phyloP scores from a whole-genome alignment of 2,888 invertebrate species.

The Cryptocephalus primarius region DNA sequence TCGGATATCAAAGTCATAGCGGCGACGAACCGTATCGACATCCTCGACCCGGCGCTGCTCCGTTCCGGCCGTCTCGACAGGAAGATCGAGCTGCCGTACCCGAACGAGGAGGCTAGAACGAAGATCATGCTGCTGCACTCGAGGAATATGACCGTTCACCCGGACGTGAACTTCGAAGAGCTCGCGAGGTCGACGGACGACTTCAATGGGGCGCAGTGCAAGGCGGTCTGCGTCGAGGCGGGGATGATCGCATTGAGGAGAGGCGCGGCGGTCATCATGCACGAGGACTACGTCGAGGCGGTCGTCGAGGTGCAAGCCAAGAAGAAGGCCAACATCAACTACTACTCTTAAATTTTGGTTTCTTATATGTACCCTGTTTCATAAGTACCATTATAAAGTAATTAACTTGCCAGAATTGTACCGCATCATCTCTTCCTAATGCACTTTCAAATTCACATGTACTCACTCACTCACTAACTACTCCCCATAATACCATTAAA shows the following conservation, averaged over 20 bases:
- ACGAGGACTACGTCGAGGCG: slow-evolving; percentile 98
- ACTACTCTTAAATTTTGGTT: slow-evolving; percentile 45
- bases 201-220: slow-evolving; percentile 99
- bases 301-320: slow-evolving; percentile 99
- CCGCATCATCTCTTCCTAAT: no score
- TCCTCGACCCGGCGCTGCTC: slow-evolving; percentile 92
- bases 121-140: slow-evolving; percentile 98
- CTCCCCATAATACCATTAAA: no score
- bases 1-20: slow-evolving; percentile 57
- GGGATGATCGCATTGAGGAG: slow-evolving; percentile 85
- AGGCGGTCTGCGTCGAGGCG: slow-evolving; percentile 94
- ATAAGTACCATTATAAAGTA: no score
- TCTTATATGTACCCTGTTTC: no score
- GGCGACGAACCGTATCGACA: slow-evolving; percentile 74
- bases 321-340: slow-evolving; percentile 98
- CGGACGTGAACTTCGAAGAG: slow-evolving; percentile 86
- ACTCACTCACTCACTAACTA: no score
- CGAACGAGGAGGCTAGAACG: slow-evolving; percentile 96
- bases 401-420: no score
- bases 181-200: slow-evolving; percentile 95
- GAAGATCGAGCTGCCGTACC: slow-evolving; percentile 98
- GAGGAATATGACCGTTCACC: slow-evolving; percentile 95
- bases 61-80: slow-evolving; percentile 87
- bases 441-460: no score
- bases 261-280: not conserved